Evolutionary conservation across 2,113 vertebrate species (phyloP).

Genomic region (Gasterosteus aculeatus): DNA sequence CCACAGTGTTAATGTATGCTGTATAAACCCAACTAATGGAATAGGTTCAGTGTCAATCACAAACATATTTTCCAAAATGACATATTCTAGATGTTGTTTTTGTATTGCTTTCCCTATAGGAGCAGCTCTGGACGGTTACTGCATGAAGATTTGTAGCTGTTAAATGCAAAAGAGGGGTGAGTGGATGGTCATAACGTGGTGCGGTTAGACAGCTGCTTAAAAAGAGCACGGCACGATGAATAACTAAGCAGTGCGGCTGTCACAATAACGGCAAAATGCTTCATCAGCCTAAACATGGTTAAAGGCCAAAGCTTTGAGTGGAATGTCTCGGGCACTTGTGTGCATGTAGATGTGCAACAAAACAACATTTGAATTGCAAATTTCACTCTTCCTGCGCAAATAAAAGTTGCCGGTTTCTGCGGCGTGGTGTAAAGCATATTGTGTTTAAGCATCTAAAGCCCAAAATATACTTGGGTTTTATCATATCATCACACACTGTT

Average conservation of each 20-base stretch:
- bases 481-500: not conserved
- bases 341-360: constrained; percentile 6
- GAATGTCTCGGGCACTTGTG: not conserved
- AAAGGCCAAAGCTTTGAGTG: constrained; percentile 3
- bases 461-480: not conserved
- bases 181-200: constrained; percentile 13
- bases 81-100: not conserved
- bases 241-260: constrained; percentile 2
- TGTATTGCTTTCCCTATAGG: not conserved
- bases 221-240: constrained; percentile 7
- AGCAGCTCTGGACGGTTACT: constrained; percentile 12
- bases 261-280: constrained; percentile 3
- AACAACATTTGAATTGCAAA: not conserved
- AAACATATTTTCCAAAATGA: not conserved
- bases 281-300: not conserved
- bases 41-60: not conserved
- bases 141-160: not conserved
- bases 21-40: not conserved
- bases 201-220: constrained; percentile 35
- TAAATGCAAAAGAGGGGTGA: constrained; percentile 11
- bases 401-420: not conserved
- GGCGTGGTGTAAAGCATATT: no score
- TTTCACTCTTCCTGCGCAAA: not conserved
- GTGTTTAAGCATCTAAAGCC: not conserved
- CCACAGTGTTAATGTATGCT: not conserved